phyloP scores from a whole-genome alignment of 2,888 invertebrate species.

The Sericinus montela region DNA sequence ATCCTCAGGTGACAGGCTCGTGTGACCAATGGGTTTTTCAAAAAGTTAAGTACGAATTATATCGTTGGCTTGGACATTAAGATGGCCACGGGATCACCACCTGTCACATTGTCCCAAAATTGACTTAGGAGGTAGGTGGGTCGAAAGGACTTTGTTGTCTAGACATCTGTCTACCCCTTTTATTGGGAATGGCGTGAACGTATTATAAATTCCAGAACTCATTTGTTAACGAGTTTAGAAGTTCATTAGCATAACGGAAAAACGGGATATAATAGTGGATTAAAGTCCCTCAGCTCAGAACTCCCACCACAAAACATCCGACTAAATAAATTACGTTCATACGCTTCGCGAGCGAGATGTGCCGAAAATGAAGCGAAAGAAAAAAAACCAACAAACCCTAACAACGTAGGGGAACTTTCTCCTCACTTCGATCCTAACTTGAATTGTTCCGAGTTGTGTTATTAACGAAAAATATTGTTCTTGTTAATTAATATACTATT shows the following conservation, averaged over 20 bases:
- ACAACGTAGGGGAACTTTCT: slow-evolving; percentile 25
- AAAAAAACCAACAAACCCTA: slow-evolving; percentile 24
- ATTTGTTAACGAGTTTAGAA: slow-evolving; percentile 14
- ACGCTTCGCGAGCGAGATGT: slow-evolving; percentile 24
- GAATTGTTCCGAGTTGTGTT: not conserved
- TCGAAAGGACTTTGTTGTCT: too few species aligned
- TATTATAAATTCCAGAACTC: not conserved
- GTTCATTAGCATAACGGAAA: slow-evolving; percentile 12
- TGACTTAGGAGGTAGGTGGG: too few species aligned
- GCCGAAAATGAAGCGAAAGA: slow-evolving; percentile 26
- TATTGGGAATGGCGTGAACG: too few species aligned
- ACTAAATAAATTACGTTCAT: slow-evolving; percentile 27
- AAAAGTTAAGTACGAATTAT: too few species aligned
- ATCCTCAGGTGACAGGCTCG: too few species aligned
- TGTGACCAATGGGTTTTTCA: too few species aligned
- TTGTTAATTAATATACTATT: too few species aligned
- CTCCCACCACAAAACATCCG: slow-evolving; percentile 21
- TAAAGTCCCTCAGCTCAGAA: slow-evolving; percentile 12
- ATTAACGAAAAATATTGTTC: too few species aligned
- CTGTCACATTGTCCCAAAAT: too few species aligned
- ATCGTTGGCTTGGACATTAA: too few species aligned
- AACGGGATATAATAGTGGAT: slow-evolving; percentile 17
- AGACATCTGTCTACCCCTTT: too few species aligned
- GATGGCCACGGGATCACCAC: too few species aligned
- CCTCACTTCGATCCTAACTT: slow-evolving; percentile 6